A percentile compares a stretch with the other conserved stretches of the same genome.
phyloP scores from a whole-genome alignment of 1,140 invertebrate genomes.

The Zaprionus africanus region DNA sequence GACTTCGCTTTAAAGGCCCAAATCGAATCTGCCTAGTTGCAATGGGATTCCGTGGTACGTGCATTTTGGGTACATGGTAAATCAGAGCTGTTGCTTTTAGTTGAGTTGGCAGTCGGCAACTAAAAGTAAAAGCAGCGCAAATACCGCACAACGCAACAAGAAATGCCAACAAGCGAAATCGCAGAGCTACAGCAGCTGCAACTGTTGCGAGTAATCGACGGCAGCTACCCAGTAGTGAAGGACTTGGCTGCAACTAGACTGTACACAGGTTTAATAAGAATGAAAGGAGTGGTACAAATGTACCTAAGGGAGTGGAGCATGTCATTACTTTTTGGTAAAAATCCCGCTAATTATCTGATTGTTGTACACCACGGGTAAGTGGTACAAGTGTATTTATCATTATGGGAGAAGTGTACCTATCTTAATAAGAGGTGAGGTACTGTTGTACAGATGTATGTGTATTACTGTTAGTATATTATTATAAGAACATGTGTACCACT shows the following conservation, averaged over 20 bases:
- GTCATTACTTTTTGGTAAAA: too few species aligned
- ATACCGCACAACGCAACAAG: background rate
- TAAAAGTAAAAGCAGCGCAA: background rate
- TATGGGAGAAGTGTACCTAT: too few species aligned
- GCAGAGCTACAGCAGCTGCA: background rate
- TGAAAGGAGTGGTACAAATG: too few species aligned
- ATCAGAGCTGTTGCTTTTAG: background rate
- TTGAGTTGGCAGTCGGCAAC: background rate
- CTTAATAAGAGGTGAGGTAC: too few species aligned
- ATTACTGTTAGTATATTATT: too few species aligned
- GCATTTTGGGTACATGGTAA: background rate
- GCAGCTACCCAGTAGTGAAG: background rate
- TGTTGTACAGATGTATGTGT: too few species aligned
- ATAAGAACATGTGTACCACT: too few species aligned
- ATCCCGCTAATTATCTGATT: too few species aligned
- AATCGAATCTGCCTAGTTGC: conserved; percentile 1
- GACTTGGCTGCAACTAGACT: background rate
- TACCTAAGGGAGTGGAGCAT: too few species aligned
- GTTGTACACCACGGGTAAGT: too few species aligned
- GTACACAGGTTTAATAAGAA: background rate
- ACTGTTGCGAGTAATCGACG: background rate
- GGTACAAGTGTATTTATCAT: too few species aligned
- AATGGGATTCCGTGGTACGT: too few species aligned
- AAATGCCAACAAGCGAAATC: conserved; percentile 1
- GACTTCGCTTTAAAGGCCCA: background rate